Evolutionary conservation across 2,888 invertebrate genomes (phyloP), one percentile per base, ranked within the genome.

Genomic region (Lobophora halterata): DNA sequence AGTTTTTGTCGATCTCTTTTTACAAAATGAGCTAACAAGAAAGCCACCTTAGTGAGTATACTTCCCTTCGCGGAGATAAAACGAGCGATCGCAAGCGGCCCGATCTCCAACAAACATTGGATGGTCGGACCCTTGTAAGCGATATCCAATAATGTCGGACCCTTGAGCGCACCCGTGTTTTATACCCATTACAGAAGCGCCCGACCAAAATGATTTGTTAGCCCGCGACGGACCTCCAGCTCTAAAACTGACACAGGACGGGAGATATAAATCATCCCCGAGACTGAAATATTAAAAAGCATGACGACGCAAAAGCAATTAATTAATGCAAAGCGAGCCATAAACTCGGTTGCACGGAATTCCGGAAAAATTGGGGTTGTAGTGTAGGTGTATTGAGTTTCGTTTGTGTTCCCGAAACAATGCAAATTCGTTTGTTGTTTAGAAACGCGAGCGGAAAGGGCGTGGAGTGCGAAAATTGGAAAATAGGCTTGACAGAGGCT

Each of bases 401-500:
- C 67, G 30, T 50, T 53, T 53, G 42, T 43, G 61, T 59, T 55
- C 50, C 49, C 60, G 57, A 66, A 69, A 80, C 72, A 80, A 79
- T 73, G 70, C 64, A 63, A 72, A 70, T 62, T 58, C 58, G 57
- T 69, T 71, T 71, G 65, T 68, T 62, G 66, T 68, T 67, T 63
- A 59, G 63, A 52, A 51, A 57, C 53, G 48, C 45, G 49, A 50
- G 49, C 39, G 40, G 58, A 55, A 56, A 50, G 58, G 69, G 14
- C 10, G 65, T 60, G 59, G 66, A 20, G 32, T 19, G 35, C 37
- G 32, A 33, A 66, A 64, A 62, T 71, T 63, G 61, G 65, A 65
- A 73, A 77, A 74, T 71, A 75, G 76, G 70, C 71, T 75, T 74
- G 74, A 76, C 74, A 66, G 71, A 70, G 68, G 74, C 65, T 60